Evolutionary conservation across 1,140 invertebrate genomes (phyloP).

Genomic region (Dreissena rostriformis): DNA sequence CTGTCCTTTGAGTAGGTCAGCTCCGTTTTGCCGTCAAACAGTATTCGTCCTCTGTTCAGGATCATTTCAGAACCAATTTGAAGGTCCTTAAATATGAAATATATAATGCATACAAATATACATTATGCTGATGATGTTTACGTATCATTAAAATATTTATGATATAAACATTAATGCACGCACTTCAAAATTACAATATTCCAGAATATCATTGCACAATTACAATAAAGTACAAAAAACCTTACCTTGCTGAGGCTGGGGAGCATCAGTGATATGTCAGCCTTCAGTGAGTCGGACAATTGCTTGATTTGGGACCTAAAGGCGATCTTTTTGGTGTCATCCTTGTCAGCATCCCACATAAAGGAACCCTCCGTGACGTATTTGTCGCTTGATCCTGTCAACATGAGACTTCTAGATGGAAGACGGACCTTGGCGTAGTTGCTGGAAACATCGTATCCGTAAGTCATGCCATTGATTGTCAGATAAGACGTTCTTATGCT

Average conservation of each 20-base stretch:
- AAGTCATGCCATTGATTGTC: constrained; percentile 41
- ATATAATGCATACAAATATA: no score
- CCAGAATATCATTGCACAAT: no score
- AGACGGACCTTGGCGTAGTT: constrained; percentile 33
- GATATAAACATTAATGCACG: no score
- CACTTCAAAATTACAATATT: neutral
- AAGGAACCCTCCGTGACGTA: constrained; percentile 57
- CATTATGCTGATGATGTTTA: no score
- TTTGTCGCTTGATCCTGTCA: constrained; percentile 32
- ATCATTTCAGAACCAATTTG: constrained; percentile 63
- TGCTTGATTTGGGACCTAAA: constrained; percentile 58
- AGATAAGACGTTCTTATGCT: constrained; percentile 10
- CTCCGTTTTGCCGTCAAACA: constrained; percentile 72
- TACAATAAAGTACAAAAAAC: neutral
- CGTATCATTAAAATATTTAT: no score
- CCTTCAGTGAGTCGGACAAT: constrained; percentile 49
- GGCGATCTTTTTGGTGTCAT: constrained; percentile 67
- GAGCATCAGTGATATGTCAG: constrained; percentile 64
- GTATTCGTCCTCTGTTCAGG: constrained; percentile 56
- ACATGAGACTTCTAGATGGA: constrained; percentile 61
- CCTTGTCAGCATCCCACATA: constrained; percentile 69
- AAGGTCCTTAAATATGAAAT: constrained; percentile 60
- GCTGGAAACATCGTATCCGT: constrained; percentile 42
- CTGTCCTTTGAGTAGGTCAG: constrained; percentile 74
- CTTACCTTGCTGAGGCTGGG: constrained; percentile 69